Evolutionary conservation across 2,888 invertebrate genomes (phyloP).

Genomic region (Listrodromus nycthemerus): DNA sequence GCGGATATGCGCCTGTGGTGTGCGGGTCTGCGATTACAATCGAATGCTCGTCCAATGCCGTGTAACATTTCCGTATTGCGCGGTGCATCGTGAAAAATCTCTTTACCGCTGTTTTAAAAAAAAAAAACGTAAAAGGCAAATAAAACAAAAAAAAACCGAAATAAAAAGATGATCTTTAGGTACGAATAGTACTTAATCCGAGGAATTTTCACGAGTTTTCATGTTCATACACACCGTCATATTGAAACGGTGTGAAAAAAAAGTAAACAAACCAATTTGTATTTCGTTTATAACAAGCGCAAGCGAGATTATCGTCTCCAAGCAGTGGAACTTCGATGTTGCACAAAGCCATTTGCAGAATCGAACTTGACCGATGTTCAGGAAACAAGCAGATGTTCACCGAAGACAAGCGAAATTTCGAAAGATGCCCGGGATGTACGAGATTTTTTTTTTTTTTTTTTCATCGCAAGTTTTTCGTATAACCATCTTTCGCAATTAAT

Average conservation of each 20-base stretch:
- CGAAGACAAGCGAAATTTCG: conserved; percentile 10
- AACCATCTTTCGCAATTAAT: conserved; percentile 33
- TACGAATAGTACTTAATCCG: conserved; percentile 75
- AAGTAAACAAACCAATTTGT: neutral
- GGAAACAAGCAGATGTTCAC: neutral
- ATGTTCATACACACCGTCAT: neutral
- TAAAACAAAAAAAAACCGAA: neutral
- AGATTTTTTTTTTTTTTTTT: conserved; percentile 28
- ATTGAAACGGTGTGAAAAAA: neutral
- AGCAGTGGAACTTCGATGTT: conserved; percentile 27
- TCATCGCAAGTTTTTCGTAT: conserved; percentile 12
- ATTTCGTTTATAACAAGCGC: conserved; percentile 7
- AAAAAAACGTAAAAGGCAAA: neutral
- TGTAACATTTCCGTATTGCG: conserved; percentile 6
- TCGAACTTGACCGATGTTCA: neutral
- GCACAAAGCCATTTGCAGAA: neutral
- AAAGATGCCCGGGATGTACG: conserved; percentile 6
- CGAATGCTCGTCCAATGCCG: conserved; percentile 29
- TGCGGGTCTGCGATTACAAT: conserved; percentile 25
- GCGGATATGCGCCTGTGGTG: conserved; percentile 14
- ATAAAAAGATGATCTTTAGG: conserved; percentile 58
- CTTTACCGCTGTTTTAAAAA: conserved; percentile 40
- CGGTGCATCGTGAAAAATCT: conserved; percentile 40
- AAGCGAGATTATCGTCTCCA: conserved; percentile 34
- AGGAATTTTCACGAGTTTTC: conserved; percentile 43